Percentiles rank a stretch among this genome's conserved stretches.
Conservation (phyloP, 2,888 invertebrate genomes). For the Nomada lathburiana region DNA sequence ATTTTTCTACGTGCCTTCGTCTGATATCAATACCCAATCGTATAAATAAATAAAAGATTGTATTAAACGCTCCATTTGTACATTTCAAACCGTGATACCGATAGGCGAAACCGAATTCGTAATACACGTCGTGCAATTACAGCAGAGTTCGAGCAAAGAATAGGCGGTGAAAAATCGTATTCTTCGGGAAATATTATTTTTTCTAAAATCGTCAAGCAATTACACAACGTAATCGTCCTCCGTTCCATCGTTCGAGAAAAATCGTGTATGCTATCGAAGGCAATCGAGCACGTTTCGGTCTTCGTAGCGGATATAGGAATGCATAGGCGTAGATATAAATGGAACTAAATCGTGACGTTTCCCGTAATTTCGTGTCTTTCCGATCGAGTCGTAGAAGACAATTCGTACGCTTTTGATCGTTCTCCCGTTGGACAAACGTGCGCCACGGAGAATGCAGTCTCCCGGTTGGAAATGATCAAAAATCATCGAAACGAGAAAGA, state of each 20-base stretch:
- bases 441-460: constrained; percentile 13
- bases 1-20: background rate
- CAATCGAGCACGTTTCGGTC: constrained; percentile 4
- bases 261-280: background rate
- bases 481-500: background rate
- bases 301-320: constrained; percentile 25
- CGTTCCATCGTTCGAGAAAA: constrained; percentile 38
- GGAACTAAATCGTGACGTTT: constrained; percentile 19
- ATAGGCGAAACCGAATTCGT: background rate
- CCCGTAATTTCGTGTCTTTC: constrained; percentile 16
- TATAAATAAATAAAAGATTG: background rate
- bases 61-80: constrained; percentile 24
- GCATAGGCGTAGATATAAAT: constrained; percentile 29
- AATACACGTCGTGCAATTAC: background rate
- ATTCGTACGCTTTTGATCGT: constrained; percentile 21
- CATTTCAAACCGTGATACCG: background rate
- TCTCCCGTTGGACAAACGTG: constrained; percentile 16
- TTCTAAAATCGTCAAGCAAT: background rate
- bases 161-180: background rate
- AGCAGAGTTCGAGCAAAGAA: constrained; percentile 10
- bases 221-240: constrained; percentile 3
- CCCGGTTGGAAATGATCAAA: background rate
- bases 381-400: background rate
- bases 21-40: background rate
- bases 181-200: background rate